phyloP scores from a whole-genome alignment of 2,113 vertebrate genomes.

The Cebus imitator region DNA sequence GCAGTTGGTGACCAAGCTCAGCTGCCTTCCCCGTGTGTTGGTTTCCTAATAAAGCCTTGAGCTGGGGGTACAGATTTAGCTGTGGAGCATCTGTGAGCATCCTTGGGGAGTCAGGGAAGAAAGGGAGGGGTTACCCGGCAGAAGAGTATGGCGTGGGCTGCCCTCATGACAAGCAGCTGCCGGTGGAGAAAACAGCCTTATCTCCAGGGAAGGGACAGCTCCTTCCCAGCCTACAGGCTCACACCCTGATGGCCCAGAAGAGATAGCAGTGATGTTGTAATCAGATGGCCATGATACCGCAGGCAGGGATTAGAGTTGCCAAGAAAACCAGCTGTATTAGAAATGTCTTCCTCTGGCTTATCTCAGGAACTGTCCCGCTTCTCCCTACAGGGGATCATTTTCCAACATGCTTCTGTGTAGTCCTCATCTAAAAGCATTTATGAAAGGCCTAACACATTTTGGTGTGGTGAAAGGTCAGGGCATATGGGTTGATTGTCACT shows the following conservation, averaged over 20 bases:
- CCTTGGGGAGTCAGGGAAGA: neutral
- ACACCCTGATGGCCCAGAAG: neutral
- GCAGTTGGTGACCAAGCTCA: neutral
- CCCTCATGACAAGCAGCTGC: constrained; percentile 25
- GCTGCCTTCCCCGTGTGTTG: neutral
- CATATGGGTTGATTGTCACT: neutral
- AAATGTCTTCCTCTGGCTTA: neutral
- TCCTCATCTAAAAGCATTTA: neutral
- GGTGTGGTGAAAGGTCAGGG: too few relatives aligned
- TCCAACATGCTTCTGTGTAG: neutral
- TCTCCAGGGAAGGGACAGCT: neutral
- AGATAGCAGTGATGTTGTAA: neutral
- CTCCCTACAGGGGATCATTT: neutral
- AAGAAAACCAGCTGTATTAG: neutral
- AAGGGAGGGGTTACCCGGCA: neutral
- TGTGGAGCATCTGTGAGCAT: neutral
- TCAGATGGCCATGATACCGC: neutral
- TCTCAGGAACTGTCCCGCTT: neutral
- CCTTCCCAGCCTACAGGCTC: neutral
- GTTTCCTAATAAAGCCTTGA: neutral
- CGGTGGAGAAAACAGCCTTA: neutral
- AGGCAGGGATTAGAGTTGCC: neutral
- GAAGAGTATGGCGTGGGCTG: neutral
- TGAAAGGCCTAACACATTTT: neutral
- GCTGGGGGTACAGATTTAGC: neutral